Evolutionary conservation across 2,113 vertebrate species (phyloP).

Genomic region (Macquaria australasica): DNA sequence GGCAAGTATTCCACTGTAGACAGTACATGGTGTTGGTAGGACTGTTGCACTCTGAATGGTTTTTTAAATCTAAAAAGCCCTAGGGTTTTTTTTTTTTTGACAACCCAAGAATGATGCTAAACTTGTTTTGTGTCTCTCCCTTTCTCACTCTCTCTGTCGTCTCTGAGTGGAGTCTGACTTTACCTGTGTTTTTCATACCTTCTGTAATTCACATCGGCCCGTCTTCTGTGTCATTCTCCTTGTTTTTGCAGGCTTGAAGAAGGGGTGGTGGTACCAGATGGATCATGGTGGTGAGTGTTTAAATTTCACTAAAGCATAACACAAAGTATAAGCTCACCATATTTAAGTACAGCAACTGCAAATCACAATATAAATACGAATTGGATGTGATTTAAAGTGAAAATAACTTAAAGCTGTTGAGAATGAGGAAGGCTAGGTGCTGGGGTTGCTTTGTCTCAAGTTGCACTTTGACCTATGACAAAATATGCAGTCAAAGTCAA

Average conservation of each 20-base stretch:
- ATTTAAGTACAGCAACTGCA: neutral
- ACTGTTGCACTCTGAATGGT: neutral
- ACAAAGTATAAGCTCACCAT: neutral
- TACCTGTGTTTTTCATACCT: slow-evolving; percentile 8
- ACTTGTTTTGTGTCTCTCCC: slow-evolving; percentile 61
- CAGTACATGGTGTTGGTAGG: slow-evolving; percentile 1
- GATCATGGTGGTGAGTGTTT: slow-evolving; percentile 74
- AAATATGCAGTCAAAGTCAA: neutral
- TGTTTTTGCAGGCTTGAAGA: slow-evolving; percentile 46
- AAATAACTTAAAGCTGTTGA: neutral
- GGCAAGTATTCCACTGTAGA: neutral
- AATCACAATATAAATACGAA: neutral
- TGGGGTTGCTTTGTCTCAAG: slow-evolving; percentile 18
- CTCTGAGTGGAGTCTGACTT: slow-evolving; percentile 12
- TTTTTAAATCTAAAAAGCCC: neutral
- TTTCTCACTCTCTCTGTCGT: neutral
- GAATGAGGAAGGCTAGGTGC: neutral
- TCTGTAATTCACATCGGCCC: neutral
- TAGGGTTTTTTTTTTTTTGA: slow-evolving; percentile 35
- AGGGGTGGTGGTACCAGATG: slow-evolving; percentile 57
- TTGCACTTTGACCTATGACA: neutral
- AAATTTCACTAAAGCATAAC: neutral
- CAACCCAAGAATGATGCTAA: slow-evolving; percentile 61
- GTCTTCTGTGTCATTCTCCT: slow-evolving; percentile 17
- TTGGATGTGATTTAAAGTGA: neutral